Evolutionary conservation across 2,888 invertebrate species (phyloP).

Genomic region (Synergus umbraculus): DNA sequence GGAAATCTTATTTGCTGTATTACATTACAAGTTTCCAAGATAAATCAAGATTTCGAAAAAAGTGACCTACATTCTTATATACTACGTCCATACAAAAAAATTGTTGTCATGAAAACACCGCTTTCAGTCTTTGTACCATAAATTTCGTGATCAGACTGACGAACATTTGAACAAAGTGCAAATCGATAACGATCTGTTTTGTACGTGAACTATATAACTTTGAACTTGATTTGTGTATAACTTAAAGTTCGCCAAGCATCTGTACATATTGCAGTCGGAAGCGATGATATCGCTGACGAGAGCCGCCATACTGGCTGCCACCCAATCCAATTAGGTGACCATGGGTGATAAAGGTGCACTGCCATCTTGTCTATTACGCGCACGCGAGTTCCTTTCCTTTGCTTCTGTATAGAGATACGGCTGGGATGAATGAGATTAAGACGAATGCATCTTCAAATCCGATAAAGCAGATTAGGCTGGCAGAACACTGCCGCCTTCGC

Average conservation of each 20-base stretch:
- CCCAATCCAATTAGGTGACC: slow-evolving; percentile 71
- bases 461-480: slow-evolving; percentile 55
- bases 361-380: slow-evolving; percentile 69
- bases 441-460: slow-evolving; percentile 56
- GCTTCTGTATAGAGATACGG: slow-evolving; percentile 48
- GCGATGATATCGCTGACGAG: slow-evolving; percentile 76
- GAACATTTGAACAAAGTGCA: neutral
- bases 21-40: too few species aligned
- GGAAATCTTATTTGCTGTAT: too few species aligned
- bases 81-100: too few species aligned
- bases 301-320: slow-evolving; percentile 74
- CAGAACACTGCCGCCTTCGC: slow-evolving; percentile 54
- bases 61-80: too few species aligned
- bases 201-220: slow-evolving; percentile 10
- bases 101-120: too few species aligned
- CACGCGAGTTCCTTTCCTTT: slow-evolving; percentile 58
- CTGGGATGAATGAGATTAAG: slow-evolving; percentile 58
- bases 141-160: neutral
- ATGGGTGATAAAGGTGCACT: slow-evolving; percentile 68
- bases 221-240: slow-evolving; percentile 9
- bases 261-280: slow-evolving; percentile 4
- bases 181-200: slow-evolving; percentile 8
- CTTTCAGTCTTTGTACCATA: neutral
- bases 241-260: slow-evolving; percentile 11
- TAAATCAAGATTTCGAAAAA: too few species aligned